Evolutionary conservation across 2,888 invertebrate species (phyloP), one percentile per base, ranked within the genome.

Genomic region (Drosophila multiciliata): DNA sequence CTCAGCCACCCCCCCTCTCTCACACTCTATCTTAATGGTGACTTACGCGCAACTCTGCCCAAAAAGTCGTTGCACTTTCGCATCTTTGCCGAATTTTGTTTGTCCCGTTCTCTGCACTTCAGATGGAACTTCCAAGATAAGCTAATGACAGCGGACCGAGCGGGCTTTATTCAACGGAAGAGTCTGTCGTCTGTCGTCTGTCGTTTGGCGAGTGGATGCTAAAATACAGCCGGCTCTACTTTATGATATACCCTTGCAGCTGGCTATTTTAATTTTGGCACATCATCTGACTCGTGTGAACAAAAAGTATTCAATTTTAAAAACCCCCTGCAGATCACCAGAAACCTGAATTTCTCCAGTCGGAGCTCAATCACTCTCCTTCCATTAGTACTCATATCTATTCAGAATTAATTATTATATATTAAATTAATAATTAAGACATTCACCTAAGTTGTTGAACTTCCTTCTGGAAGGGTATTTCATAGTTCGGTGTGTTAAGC

Each of bases 41-140:
- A 64, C 64, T 53, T 65, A 69, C 75, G 32, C 32, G 17, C 32
- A 42, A 42, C 42, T 67, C 60, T 32, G 53, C 66, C 29, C 54
- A 23, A 73, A 75, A 75, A 75, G 87, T 87, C 87, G 83, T 89
- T 87, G 87, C 87, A 87, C 87, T 87, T 87, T 87, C 65, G 78
- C 67, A 76, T 70, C 76, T 70, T 67, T 67, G 79, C 76, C 74
- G 49, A 80, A 58, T 77, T 62, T 71, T 62, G 62, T 45, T 40
- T 35, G 68, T 77, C 61, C 58, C 66, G 64, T 20, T 50, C 73
- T 58, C 78, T 63, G 72, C 72, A 69, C 23, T 67, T 60, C 63
- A 79, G 85, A 85, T 85, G 84, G 73, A 78, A 75, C 70, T 64
- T 55, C 12, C 29, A 65, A 78, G 84, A 85, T 85, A 85, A 88